Evolutionary conservation across 2,888 invertebrate genomes (phyloP).

Genomic region (Pomacea canaliculata): DNA sequence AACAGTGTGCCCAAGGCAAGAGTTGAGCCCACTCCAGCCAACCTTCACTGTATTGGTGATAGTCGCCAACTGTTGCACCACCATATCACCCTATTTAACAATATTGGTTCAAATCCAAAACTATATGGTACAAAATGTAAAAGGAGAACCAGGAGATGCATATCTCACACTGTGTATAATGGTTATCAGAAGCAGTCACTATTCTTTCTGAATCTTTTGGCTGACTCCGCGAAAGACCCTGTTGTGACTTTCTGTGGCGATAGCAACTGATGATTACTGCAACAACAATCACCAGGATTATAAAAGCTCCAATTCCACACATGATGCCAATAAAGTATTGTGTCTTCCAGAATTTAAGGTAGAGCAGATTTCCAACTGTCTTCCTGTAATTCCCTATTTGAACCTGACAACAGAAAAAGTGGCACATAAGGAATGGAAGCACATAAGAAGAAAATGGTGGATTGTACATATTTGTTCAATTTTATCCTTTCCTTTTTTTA

Average conservation of each 20-base stretch:
- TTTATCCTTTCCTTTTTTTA: no score
- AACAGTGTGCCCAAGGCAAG: no score
- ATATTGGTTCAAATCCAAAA: not conserved
- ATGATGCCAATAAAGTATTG: constrained; percentile 45
- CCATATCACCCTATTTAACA: no score
- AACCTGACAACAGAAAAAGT: constrained; percentile 26
- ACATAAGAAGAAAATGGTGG: no score
- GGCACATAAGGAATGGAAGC: no score
- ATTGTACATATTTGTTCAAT: no score
- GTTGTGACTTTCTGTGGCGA: constrained; percentile 16
- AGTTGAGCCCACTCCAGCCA: no score
- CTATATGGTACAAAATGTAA: not conserved
- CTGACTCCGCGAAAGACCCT: not conserved
- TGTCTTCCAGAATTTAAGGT: constrained; percentile 39
- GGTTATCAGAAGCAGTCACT: not conserved
- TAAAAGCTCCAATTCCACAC: constrained; percentile 32
- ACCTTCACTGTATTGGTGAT: no score
- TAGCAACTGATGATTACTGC: constrained; percentile 33
- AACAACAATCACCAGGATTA: constrained; percentile 32
- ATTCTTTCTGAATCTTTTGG: not conserved
- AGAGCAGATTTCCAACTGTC: constrained; percentile 36
- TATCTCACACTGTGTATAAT: constrained; percentile 9
- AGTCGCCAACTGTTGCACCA: no score
- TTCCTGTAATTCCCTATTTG: constrained; percentile 28
- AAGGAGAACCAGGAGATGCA: not conserved